Evolutionary conservation across 2,113 vertebrate genomes (phyloP).

Genomic region (Sialia sialis): DNA sequence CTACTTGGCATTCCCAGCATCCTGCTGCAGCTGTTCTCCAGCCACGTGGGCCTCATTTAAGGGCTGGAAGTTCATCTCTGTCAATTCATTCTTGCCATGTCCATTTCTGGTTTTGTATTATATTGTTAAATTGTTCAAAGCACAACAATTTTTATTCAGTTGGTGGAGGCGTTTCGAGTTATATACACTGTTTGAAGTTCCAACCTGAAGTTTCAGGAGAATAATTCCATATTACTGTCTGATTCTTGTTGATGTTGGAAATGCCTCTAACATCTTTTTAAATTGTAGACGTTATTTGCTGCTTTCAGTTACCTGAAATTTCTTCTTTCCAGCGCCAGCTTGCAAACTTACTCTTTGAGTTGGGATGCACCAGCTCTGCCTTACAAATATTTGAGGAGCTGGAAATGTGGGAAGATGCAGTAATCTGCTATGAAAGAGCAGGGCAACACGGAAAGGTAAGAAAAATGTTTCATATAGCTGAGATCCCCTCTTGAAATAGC

Average conservation of each 20-base stretch:
- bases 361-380: conserved; percentile 90
- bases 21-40: neutral
- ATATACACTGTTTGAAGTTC: neutral
- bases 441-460: conserved; percentile 94
- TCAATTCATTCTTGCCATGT: neutral
- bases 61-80: neutral
- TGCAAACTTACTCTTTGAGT: conserved; percentile 84
- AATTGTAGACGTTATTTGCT: neutral
- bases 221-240: neutral
- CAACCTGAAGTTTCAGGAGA: neutral
- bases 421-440: conserved; percentile 90
- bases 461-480: neutral
- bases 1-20: neutral
- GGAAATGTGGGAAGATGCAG: conserved; percentile 94
- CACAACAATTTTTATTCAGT: neutral
- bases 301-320: neutral
- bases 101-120: neutral
- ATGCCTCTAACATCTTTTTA: neutral
- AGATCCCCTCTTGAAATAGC: neutral
- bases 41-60: fast-evolving
- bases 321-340: conserved; percentile 83
- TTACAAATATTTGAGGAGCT: conserved; percentile 90
- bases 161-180: neutral
- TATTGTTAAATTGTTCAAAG: neutral
- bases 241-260: neutral